Evolutionary conservation across 53 echinoderm and acorn worm genomes (phyloP).

Genomic region (Zoroaster sp.): DNA sequence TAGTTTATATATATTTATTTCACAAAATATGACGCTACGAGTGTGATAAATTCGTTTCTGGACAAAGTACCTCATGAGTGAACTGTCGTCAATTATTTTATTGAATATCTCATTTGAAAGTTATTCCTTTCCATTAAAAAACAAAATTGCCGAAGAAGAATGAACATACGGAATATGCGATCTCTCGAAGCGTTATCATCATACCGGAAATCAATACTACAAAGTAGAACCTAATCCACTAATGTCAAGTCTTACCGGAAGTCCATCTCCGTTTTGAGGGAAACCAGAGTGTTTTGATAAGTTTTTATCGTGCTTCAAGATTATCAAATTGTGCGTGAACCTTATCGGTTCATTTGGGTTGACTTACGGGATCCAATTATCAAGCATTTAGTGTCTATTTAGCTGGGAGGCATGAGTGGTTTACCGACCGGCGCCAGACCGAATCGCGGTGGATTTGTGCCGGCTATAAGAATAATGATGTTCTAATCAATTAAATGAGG

Average conservation of each 20-base stretch:
- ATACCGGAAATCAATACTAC: background rate
- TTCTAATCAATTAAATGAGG: background rate
- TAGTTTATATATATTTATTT: too few species aligned
- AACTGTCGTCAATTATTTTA: background rate
- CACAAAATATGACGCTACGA: too few species aligned
- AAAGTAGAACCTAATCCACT: background rate
- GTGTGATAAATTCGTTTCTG: too few species aligned
- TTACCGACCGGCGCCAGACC: slow-evolving; percentile 26
- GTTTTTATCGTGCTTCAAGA: background rate
- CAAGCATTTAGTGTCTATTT: slow-evolving; percentile 20
- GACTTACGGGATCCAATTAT: slow-evolving; percentile 9
- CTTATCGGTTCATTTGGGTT: background rate
- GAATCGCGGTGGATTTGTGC: background rate
- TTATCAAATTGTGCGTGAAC: background rate
- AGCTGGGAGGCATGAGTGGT: background rate
- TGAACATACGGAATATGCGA: too few species aligned
- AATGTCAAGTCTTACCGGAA: background rate
- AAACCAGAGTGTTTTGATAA: background rate
- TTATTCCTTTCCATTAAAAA: background rate
- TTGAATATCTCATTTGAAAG: background rate
- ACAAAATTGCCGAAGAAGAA: background rate
- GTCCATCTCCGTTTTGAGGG: background rate
- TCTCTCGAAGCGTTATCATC: background rate
- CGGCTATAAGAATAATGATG: background rate
- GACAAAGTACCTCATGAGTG: too few species aligned